These are phyloP conservation scores for Trichacis sp. DNA, from an alignment of 2,888 invertebrate species.

Conservation along the genomic window DNA sequence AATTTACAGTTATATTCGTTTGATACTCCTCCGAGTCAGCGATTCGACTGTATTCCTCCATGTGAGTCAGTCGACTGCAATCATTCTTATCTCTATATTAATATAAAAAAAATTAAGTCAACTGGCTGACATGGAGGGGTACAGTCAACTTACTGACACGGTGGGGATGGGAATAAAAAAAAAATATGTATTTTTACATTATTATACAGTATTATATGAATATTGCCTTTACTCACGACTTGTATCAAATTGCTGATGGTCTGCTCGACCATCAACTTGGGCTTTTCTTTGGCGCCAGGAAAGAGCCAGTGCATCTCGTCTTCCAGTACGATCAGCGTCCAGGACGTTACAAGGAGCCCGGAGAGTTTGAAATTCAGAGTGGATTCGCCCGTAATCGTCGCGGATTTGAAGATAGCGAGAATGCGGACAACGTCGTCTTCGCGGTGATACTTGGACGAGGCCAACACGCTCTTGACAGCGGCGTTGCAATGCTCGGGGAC, in stretches of 20 bases:
- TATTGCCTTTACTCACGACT: constrained; percentile 66
- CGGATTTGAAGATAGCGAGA: constrained; percentile 69
- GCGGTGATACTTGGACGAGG: constrained; percentile 57
- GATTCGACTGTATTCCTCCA: too few relatives aligned
- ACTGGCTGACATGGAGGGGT: too few relatives aligned
- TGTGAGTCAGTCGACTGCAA: too few relatives aligned
- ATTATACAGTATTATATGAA: too few relatives aligned
- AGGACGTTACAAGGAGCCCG: constrained; percentile 58
- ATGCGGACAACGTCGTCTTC: constrained; percentile 62
- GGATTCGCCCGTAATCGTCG: constrained; percentile 58
- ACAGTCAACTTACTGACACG: too few relatives aligned
- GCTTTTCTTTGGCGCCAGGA: constrained; percentile 53
- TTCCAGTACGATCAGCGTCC: constrained; percentile 68
- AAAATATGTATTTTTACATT: too few relatives aligned
- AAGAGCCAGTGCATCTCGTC: constrained; percentile 70
- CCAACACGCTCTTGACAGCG: constrained; percentile 55
- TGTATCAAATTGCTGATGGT: constrained; percentile 72
- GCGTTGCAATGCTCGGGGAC: constrained; percentile 60
- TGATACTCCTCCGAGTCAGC: too few relatives aligned
- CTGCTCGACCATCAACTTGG: constrained; percentile 66
- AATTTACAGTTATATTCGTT: too few relatives aligned
- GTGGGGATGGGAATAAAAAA: too few relatives aligned
- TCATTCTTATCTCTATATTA: too few relatives aligned
- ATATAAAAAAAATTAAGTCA: too few relatives aligned
- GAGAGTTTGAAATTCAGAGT: constrained; percentile 50